Conservation (phyloP, 2,113 vertebrate species). For the Vulpes lagopus region DNA sequence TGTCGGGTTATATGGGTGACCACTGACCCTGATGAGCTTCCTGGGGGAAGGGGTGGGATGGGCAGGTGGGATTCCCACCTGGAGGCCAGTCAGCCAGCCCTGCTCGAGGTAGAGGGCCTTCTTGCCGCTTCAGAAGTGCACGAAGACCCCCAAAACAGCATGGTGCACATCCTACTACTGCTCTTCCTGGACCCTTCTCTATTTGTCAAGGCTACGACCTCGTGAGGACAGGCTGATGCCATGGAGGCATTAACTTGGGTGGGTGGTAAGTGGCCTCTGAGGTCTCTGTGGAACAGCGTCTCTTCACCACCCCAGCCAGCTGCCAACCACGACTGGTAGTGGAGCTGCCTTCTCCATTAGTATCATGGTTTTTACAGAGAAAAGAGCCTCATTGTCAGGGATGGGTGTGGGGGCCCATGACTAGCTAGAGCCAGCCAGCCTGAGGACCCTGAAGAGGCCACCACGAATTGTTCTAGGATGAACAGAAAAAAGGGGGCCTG, state of each 20-base stretch:
- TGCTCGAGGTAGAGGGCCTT: neutral
- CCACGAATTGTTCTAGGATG: neutral
- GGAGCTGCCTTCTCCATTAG: neutral
- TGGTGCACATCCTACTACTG: accelerated
- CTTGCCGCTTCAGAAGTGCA: accelerated
- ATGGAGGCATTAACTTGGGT: neutral
- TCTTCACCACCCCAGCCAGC: too few species aligned
- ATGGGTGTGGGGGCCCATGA: neutral
- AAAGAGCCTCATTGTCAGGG: too few species aligned
- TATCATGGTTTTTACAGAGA: neutral
- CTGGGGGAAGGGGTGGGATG: neutral
- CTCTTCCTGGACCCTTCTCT: neutral
- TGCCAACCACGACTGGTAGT: too few species aligned
- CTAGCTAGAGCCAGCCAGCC: neutral
- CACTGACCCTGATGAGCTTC: too few species aligned
- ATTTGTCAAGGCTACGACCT: neutral
- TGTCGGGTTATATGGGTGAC: neutral
- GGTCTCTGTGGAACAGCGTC: neutral
- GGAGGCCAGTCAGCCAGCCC: neutral
- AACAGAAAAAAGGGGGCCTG: accelerated
- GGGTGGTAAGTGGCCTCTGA: accelerated
- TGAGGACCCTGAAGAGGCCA: neutral
- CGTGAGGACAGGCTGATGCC: accelerated
- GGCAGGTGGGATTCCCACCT: accelerated
- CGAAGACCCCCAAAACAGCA: accelerated